Base-by-base conservation (phyloP, 2,888 invertebrate species). In the Callimorpha dominula region DNA sequence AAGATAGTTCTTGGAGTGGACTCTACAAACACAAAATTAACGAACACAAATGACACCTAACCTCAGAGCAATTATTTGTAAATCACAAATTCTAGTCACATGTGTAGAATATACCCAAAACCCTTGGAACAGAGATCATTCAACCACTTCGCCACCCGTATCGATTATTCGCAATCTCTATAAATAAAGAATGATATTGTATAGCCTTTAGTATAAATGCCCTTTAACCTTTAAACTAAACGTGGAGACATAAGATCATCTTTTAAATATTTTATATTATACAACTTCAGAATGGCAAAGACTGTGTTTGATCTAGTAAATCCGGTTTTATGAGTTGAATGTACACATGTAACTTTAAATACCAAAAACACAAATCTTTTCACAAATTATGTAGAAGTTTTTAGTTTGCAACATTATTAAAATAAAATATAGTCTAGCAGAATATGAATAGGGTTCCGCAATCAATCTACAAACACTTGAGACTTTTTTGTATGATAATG, bases 271-370 rank as follows among this genome's bases (percentile, higher is more conserved):
- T 31, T 31, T 49, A 66, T 52, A 68, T 54, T 42, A 46, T n/a
- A 68, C 31, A 69, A 62, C 69, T 54, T 67, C n/a, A 42, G n/a
- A 64, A 54, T 31, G 50, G 65, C 65, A 62, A 71, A 65, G 69
- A 54, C 52, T 65, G 40, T 40, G 66, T 66, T 71, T 54, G 42
- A 42, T 75, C 69, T 72, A 72, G 72, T 69, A 71, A 72, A 68
- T 75, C 74, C 74, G 74, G 74, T 75, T 75, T 42, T 66, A 52
- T 52, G 42, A 66, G 71, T 72, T 74, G 68, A 74, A 74, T 62
- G 71, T 71, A 74, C 74, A 74, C 50, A 67, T 20, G 57, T 43
- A 72, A n/a, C 49, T 42, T 65, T 12, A 68, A 68, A 68, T 68
- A 68, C 31, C 63, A 63, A 43, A 63, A 54, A 64, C 54, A 62